Evolutionary conservation across 2,797 vertebrate genomes (phyloP), one percentile per base, ranked within the genome.

Genomic region (Sparidentex hasta): DNA sequence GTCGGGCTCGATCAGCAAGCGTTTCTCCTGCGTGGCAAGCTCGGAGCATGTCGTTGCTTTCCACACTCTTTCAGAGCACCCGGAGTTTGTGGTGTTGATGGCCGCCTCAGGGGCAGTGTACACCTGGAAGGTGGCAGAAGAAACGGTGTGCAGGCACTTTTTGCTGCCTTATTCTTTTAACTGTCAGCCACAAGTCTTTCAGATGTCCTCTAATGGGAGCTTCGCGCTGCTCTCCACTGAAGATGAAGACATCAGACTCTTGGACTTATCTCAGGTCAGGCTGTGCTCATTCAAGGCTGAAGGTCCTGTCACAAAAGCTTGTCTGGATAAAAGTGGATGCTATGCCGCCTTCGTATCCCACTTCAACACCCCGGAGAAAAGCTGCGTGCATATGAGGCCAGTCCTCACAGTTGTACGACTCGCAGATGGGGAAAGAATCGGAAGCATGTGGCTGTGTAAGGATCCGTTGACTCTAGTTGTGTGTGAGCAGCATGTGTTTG

Each of bases 91-190:
- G 65, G 76, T 95, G 43, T 92, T 96, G 59, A 88, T 96, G 57
- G 90, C 78, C 0, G 81, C 82, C 12, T 93, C 93, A 0, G 95
- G 94, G 17, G 77, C 83, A 0, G 51, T 97, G 62, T 96, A 94
- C 83, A 95, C 96, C 14, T 96, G 96, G 96, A 96, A 92, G 8
- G 61, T 96, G 14, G 84, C 93, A 8, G 95, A 96, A 73, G 95
- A 96, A 76, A 95, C 95, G 0, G 67, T 95, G 44, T 95, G 90
- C 82, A 87, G 77, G 50, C 96, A 96, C 54, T 93, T 96, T 67
- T 90, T 91, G 64, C 86, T 96, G 72, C 94, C 96, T 14, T 12
- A 70, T 13, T 65, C 52, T 2, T 87, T 94, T 58, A 78, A 82
- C 21, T 91, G 84, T 64, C 92, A 87, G 51, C 90, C 88, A 3